Base-by-base conservation (phyloP, 2,797 vertebrate genomes). In the Austrolebias charrua region DNA sequence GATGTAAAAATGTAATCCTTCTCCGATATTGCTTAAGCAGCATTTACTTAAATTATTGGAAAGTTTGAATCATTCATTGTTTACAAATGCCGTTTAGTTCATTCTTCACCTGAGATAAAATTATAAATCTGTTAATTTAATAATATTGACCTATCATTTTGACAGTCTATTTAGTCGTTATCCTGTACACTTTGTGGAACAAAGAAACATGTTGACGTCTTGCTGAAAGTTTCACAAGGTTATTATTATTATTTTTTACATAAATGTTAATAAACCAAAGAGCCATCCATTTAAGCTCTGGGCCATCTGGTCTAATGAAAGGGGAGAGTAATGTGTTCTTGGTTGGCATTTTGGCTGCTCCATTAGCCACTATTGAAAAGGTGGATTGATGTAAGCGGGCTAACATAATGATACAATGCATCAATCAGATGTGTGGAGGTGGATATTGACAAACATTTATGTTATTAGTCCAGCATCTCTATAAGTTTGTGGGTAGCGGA, bases 391-490 rank as follows among this genome's bases (percentile, higher is more conserved):
- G 52, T 24, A 54, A 54, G 49, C 46, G 43, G 48, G 71, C 45
- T 55, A 65, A 72, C 72, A 38, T 44, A 47, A 45, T 44, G 43
- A 8, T 51, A 49, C 60, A 60, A 69, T 55, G 66, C 52, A 43
- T 19, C 19, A 12, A 42, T 69, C 4, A 46, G 56, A 16, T 69
- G 42, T 60, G 14, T 54, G 50, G 42, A 55, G 31, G 48, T 58
- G 52, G 57, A 53, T 29, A 52, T 42, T 62, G 69, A 64, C 55
- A 56, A 64, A 61, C 55, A 53, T 63, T 73, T 71, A n/a, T 43
- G 47, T 79, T 63, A 72, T 72, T 50, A 64, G 40, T 40, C 20
- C 47, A 33, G 63, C 76, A 63, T 73, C 60, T 73, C 75, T 75
- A 24, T 24, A 1, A 42, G 47, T 49, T 46, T 63, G 16, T 51